Base-by-base conservation (phyloP, 2,797 vertebrate genomes). In the Pangasius larnaudii region DNA sequence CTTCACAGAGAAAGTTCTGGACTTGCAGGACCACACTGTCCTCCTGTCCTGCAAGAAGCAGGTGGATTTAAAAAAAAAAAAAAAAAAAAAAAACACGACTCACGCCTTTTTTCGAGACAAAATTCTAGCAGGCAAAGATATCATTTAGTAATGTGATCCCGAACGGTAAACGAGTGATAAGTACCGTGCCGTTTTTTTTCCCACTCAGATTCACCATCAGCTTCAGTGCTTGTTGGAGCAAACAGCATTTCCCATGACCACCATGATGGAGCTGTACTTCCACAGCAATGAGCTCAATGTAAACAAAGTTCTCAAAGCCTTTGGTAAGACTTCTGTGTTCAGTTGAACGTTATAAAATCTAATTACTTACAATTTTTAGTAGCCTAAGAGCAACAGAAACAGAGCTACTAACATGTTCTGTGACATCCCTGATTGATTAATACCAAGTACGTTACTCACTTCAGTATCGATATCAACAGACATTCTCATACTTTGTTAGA, bases 21-120 rank as follows among this genome's bases (percentile, higher is more conserved):
- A 22, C 39, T 69, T 18, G 0, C 27, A 86, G 6, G 74, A 88
- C 30, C 58, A 85, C 53, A 19, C 65, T 9, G 59, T 84, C 42
- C 59, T 89, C 14, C 85, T 90, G 61, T 56, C 75, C 69, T 90
- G 87, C 69, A 87, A 67, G 53, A 89, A 59, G 51, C 87, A 83
- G 89, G 89, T 90, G 61, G 2, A 10, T 39, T 39, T 39, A 39
- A 39, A 39, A n/a, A n/a, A n/a, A n/a, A n/a, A n/a, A n/a, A n/a
- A 39, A 39, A 39, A 39, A 39, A 53, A 2, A n/a, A 51, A 36
- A 30, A 30, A 5, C 24, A 59, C 22, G 7, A 22, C 58, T 59
- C 19, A 22, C 24, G 19, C 6, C 22, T 36, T 36, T 36, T 36
- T 59, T 59, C 11, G 5, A 65, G 24, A 6, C n/a, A 33, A 1